Conservation (phyloP, 1,140 invertebrate genomes). For the Psix sp. region DNA sequence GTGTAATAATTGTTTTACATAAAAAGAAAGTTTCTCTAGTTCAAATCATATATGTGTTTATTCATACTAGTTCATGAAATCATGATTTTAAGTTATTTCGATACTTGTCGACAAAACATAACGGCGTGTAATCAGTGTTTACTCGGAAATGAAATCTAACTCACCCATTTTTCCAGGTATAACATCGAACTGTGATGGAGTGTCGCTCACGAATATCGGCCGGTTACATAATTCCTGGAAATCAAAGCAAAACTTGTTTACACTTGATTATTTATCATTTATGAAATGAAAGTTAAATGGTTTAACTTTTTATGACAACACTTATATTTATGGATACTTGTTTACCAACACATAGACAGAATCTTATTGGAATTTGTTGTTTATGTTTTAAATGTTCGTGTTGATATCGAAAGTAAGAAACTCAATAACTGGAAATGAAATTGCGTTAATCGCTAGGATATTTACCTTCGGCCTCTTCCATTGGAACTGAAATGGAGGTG, state of each 20-base stretch:
- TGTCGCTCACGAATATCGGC: slow-evolving; percentile 89
- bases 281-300: background rate
- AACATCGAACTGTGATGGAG: slow-evolving; percentile 87
- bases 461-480: slow-evolving; percentile 94
- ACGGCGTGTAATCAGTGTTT: background rate
- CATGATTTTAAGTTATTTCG: slow-evolving; percentile 10
- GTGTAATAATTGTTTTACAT: slow-evolving; percentile 1
- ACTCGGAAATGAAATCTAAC: slow-evolving; percentile 59
- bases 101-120: slow-evolving; percentile 1
- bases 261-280: background rate
- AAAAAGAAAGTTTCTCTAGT: slow-evolving; percentile 26
- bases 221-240: slow-evolving; percentile 85
- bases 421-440: background rate
- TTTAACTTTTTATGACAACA: too few relatives aligned
- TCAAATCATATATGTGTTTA: slow-evolving; percentile 1
- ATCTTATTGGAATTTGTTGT: too few relatives aligned
- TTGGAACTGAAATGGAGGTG: slow-evolving; percentile 92
- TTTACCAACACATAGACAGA: too few relatives aligned
- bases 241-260: slow-evolving; percentile 8
- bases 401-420: background rate
- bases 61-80: slow-evolving; percentile 2
- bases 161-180: slow-evolving; percentile 92
- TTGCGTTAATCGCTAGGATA: slow-evolving; percentile 21
- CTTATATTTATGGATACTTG: too few relatives aligned
- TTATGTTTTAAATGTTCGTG: too few relatives aligned